phyloP scores from a whole-genome alignment of 1,140 invertebrate species.

The Drosophila albomicans region DNA sequence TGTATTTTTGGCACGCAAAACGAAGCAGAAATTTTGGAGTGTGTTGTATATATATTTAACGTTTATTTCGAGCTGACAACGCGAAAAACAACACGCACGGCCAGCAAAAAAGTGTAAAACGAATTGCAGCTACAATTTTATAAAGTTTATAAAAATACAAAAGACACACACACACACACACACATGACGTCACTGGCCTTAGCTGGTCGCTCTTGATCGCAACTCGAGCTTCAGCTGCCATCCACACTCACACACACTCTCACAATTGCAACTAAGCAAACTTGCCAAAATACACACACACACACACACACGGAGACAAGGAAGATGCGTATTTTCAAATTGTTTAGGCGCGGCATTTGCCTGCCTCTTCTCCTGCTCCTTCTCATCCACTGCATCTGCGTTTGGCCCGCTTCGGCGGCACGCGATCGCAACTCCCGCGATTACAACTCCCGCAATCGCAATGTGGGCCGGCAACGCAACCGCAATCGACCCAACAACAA shows the following conservation, averaged over 20 bases:
- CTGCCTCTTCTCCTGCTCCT: conserved; percentile 62
- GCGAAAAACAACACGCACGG: conserved; percentile 45
- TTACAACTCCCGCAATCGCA: conserved; percentile 56
- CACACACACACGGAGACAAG: conserved; percentile 1
- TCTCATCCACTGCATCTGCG: conserved; percentile 53
- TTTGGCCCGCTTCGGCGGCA: conserved; percentile 65
- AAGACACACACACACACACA: conserved; percentile 6
- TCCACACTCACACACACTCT: conserved; percentile 12
- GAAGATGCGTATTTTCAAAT: conserved; percentile 39
- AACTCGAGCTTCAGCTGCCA: conserved; percentile 24
- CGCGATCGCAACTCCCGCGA: conserved; percentile 63
- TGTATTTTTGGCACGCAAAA: conserved; percentile 73
- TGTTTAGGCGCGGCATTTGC: conserved; percentile 48
- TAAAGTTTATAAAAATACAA: conserved; percentile 5
- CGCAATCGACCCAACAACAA: conserved; percentile 2
- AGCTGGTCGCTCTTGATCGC: conserved; percentile 3
- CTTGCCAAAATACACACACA: neutral
- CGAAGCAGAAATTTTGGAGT: conserved; percentile 41
- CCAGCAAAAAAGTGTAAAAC: conserved; percentile 4
- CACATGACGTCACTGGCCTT: conserved; percentile 51
- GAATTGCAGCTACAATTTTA: neutral
- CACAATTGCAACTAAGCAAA: neutral
- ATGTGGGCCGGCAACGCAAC: conserved; percentile 28
- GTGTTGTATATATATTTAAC: neutral
- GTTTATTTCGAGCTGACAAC: conserved; percentile 35